Conservation (phyloP, 2,113 vertebrate species). For the Oophaga pumilio region DNA sequence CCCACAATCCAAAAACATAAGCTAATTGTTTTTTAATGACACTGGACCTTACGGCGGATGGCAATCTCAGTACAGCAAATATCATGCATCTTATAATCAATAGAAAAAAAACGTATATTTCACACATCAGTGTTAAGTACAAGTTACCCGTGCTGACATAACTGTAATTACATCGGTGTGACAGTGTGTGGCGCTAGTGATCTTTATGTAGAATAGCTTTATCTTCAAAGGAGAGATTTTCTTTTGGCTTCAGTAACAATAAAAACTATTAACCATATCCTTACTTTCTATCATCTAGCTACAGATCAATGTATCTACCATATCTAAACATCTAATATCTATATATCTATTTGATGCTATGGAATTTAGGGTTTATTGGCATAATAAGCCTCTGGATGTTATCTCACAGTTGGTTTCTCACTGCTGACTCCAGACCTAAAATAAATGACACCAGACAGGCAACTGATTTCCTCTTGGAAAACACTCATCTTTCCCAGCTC, state of each 20-base stretch:
- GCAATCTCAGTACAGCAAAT: too few relatives aligned
- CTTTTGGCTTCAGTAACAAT: not conserved
- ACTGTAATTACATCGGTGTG: not conserved
- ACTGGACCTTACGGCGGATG: too few relatives aligned
- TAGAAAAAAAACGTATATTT: too few relatives aligned
- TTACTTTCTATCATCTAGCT: not conserved
- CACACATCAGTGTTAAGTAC: not conserved
- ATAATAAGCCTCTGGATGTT: not conserved
- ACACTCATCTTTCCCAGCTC: too few relatives aligned
- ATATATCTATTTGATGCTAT: not conserved
- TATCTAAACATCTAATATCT: not conserved
- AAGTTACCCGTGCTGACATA: not conserved
- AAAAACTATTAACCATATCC: not conserved
- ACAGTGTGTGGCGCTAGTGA: not conserved
- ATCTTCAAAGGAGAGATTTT: not conserved
- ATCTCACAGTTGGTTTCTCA: not conserved
- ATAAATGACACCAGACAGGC: too few relatives aligned
- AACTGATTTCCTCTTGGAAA: too few relatives aligned
- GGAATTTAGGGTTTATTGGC: too few relatives aligned
- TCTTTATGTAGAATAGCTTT: not conserved
- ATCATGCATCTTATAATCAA: too few relatives aligned
- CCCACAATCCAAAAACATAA: too few relatives aligned
- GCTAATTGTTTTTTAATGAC: too few relatives aligned
- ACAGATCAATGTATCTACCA: not conserved
- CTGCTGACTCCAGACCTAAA: not conserved